Evolutionary conservation across 2,888 invertebrate species (phyloP), one percentile per base, ranked within the genome.

Genomic region (Stenotaenia linearis): DNA sequence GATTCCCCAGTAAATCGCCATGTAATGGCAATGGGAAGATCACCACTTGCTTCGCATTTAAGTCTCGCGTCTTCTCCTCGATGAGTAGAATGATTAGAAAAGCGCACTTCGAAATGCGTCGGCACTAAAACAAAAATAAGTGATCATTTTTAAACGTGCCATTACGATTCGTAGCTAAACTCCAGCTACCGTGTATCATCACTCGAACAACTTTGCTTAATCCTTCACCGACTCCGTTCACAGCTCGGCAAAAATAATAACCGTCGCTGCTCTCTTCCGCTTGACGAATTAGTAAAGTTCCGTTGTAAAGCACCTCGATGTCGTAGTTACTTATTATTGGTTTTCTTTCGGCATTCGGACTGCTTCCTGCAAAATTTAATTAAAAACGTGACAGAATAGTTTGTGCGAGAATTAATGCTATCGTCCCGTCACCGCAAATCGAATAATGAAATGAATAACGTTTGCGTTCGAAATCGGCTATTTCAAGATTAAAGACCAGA

Each of bases 1-100:
- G 95, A 91, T 87, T 95, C 95, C 88, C 94, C 95, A 88, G 96
- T 94, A 91, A 95, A 95, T 88, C 95, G 96, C 96, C 96, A 96
- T 82, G 95, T 89, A 82, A 96, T 95, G 83, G 95, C 95, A 86
- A 96, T 96, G 37, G 96, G 96, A 89, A 95, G 95, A 87, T 96
- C 96, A 83, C 96, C 96, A 7, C 84, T 83, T 32, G 96, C 95
- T 80, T 84, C 84, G 86, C 96, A 96, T 85, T 94, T 94, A 81
- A 96, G 86, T 9, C 96, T 95, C 50, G 96, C 94, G 30, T 95
- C 94, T 86, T 96, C 96, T 80, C 94, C 94, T 82, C 95, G 91
- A 82, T 95, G 91, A 9, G 96, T 93, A 23, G 96, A 96, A 87
- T 96, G 95, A 84, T 96, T 96, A 79, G 94, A 90, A 85, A 94